Evolutionary conservation across 2,797 vertebrate genomes (phyloP).

Genomic region (Amniataba percoides): DNA sequence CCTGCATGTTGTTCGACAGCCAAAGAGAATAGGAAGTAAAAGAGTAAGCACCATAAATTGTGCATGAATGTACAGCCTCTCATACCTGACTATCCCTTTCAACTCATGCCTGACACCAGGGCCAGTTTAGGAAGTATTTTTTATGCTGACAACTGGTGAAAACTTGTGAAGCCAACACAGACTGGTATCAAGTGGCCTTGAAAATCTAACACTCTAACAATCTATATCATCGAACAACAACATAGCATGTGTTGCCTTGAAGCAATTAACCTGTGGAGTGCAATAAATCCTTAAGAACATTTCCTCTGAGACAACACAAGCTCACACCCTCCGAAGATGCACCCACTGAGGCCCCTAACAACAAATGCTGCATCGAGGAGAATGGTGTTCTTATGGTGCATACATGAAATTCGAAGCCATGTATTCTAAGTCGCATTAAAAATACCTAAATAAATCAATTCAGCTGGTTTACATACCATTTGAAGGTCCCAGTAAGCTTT

Average conservation of each 20-base stretch:
- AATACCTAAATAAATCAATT: conserved; percentile 12
- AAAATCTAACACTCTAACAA: not conserved
- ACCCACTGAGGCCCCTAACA: not conserved
- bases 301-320: conserved; percentile 14
- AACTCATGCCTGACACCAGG: conserved; percentile 26
- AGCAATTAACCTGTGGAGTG: conserved; percentile 28
- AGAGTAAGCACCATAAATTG: conserved; percentile 53
- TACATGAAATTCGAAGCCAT: conserved; percentile 8
- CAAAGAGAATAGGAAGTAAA: conserved; percentile 50
- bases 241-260: conserved; percentile 17
- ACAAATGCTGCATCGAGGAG: not conserved
- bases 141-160: conserved; percentile 2
- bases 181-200: not conserved
- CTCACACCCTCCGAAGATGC: not conserved
- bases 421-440: conserved; percentile 23
- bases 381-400: conserved; percentile 31
- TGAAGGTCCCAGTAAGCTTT: conserved; percentile 11
- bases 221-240: conserved; percentile 13
- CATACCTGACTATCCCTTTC: conserved; percentile 13
- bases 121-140: conserved; percentile 19
- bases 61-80: conserved; percentile 42
- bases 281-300: conserved; percentile 22
- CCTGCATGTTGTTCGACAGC: conserved; percentile 26
- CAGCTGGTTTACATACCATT: conserved; percentile 2
- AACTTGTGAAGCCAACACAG: not conserved